Percentiles rank a stretch among this genome's conserved stretches.
These are phyloP conservation scores for Macroglossus sobrinus DNA, from an alignment of 2,113 vertebrate species.

Conservation along the genomic window DNA sequence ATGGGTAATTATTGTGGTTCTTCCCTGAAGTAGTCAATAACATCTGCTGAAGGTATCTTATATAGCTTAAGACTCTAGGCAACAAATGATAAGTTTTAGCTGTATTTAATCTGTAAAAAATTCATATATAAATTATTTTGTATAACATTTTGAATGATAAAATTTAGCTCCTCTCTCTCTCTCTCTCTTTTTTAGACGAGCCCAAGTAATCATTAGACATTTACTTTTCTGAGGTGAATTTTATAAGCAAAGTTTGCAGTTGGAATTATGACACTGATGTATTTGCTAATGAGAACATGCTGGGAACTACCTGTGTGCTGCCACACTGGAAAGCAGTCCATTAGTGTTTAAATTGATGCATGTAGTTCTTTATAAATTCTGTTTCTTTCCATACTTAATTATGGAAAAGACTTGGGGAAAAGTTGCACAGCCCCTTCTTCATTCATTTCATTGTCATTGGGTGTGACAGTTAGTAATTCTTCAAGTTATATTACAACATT, in stretches of 20 bases:
- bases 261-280: conserved; percentile 72
- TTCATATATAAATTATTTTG: neutral
- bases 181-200: conserved; percentile 38
- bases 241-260: conserved; percentile 53
- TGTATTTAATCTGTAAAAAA: conserved; percentile 25
- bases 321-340: conserved; percentile 78
- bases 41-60: neutral
- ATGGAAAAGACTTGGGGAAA: conserved; percentile 82
- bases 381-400: conserved; percentile 94
- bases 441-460: conserved; percentile 91
- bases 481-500: conserved; percentile 88
- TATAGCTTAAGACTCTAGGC: neutral
- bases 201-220: conserved; percentile 41
- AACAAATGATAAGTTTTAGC: neutral
- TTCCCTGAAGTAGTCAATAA: neutral
- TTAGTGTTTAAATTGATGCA: conserved; percentile 87
- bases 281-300: conserved; percentile 70
- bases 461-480: conserved; percentile 90
- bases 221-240: conserved; percentile 47
- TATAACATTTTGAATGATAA: conserved; percentile 35
- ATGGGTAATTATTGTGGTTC: neutral
- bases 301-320: conserved; percentile 79
- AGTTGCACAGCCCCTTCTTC: conserved; percentile 84
- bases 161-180: neutral
- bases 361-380: conserved; percentile 85